A percentile compares a stretch with the other conserved stretches of the same genome.
Evolutionary conservation across 2,797 vertebrate species (phyloP).

Genomic region (Eupleurogrammus muticus): DNA sequence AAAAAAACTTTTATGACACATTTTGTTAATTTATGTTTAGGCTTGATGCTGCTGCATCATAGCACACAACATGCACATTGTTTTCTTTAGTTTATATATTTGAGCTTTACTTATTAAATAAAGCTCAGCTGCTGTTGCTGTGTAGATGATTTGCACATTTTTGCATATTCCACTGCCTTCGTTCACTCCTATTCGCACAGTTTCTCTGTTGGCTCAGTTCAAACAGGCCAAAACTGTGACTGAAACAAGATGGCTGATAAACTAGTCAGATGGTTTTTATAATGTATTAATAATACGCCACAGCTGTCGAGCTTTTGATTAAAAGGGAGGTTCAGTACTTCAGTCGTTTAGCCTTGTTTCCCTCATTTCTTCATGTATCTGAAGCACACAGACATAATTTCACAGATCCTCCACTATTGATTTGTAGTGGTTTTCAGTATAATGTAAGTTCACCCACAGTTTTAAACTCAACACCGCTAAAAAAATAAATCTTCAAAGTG

Average conservation of each 20-base stretch:
- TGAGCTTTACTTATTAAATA: too few species aligned
- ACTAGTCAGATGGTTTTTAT: not conserved
- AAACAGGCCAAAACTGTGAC: not conserved
- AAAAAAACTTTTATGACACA: slow-evolving; percentile 12
- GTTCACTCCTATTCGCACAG: not conserved
- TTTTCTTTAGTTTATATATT: slow-evolving; percentile 12
- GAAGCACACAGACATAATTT: too few species aligned
- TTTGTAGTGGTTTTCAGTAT: too few species aligned
- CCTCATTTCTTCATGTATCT: too few species aligned
- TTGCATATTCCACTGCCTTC: slow-evolving; percentile 34
- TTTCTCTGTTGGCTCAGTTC: not conserved
- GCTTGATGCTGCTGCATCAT: not conserved
- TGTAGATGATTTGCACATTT: slow-evolving; percentile 28
- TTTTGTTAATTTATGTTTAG: slow-evolving; percentile 32
- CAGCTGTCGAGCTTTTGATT: not conserved
- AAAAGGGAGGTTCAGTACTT: too few species aligned
- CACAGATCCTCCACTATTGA: too few species aligned
- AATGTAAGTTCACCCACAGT: too few species aligned
- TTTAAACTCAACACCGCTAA: too few species aligned
- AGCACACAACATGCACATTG: slow-evolving; percentile 49
- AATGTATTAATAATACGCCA: slow-evolving; percentile 1
- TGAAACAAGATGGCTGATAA: not conserved
- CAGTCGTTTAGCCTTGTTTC: too few species aligned
- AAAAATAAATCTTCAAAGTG: too few species aligned
- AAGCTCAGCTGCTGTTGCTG: not conserved